Conservation (phyloP, 2,888 invertebrate genomes). For the Charanyca ferruginea region DNA sequence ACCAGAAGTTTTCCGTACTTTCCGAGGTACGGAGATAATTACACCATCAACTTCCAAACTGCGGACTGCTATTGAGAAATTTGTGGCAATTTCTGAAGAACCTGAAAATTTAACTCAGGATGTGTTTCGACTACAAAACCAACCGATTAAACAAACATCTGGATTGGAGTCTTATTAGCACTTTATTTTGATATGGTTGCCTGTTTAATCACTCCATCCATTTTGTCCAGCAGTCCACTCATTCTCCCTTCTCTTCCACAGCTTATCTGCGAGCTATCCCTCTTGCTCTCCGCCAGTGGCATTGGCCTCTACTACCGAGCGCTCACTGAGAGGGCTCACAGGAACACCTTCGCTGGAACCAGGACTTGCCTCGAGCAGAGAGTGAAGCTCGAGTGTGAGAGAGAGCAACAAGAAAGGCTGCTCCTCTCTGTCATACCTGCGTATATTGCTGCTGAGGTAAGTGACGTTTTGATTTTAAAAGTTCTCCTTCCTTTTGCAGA, state of each 20-base stretch:
- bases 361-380: slow-evolving; percentile 97
- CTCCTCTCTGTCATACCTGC: slow-evolving; percentile 98
- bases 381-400: slow-evolving; percentile 97
- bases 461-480: slow-evolving; percentile 65
- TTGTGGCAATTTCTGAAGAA: too few relatives aligned
- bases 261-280: slow-evolving; percentile 94
- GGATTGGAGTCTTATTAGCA: too few relatives aligned
- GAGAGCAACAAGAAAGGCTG: slow-evolving; percentile 98
- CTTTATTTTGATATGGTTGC: too few relatives aligned
- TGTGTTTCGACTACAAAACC: too few relatives aligned
- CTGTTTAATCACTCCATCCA: too few relatives aligned
- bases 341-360: slow-evolving; percentile 97
- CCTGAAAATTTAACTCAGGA: too few relatives aligned
- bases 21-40: too few relatives aligned
- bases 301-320: slow-evolving; percentile 97
- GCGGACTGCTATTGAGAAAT: too few relatives aligned
- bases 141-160: too few relatives aligned
- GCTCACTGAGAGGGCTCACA: slow-evolving; percentile 96
- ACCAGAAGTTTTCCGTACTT: too few relatives aligned
- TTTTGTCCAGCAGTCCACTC: not conserved
- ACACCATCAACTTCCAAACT: too few relatives aligned
- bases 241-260: slow-evolving; percentile 75
- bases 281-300: slow-evolving; percentile 94
- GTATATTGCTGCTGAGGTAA: slow-evolving; percentile 98
- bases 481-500: not conserved